Conservation (phyloP, 1,140 invertebrate species). For the Caerostris extrusa region DNA sequence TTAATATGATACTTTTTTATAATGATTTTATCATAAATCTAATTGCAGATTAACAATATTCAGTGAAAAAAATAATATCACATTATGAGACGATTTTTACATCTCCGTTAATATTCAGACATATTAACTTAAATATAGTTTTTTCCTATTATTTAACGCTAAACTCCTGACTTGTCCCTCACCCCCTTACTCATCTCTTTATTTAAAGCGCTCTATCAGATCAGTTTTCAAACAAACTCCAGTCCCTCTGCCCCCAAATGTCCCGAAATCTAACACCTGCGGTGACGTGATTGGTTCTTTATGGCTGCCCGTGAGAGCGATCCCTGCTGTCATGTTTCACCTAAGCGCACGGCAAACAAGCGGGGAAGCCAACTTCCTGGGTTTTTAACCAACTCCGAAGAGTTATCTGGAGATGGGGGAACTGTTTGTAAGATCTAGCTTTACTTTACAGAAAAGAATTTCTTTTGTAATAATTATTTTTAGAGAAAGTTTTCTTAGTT, state of each 20-base stretch:
- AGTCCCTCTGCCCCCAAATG: constrained; percentile 21
- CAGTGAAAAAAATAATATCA: too few relatives aligned
- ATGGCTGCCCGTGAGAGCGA: constrained; percentile 43
- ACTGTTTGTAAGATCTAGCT: neutral
- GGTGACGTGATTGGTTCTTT: constrained; percentile 67
- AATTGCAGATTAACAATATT: too few relatives aligned
- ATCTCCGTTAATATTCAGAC: too few relatives aligned
- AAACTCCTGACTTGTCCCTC: neutral
- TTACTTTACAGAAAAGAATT: too few relatives aligned
- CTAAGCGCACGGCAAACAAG: constrained; percentile 63
- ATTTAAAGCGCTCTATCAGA: neutral
- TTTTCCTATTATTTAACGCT: too few relatives aligned
- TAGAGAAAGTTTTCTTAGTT: too few relatives aligned
- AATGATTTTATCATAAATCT: too few relatives aligned
- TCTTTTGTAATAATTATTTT: too few relatives aligned
- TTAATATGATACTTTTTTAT: too few relatives aligned
- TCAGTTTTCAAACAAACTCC: constrained; percentile 14
- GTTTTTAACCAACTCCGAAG: neutral
- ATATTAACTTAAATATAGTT: too few relatives aligned
- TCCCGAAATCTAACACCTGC: constrained; percentile 58
- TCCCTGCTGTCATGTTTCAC: constrained; percentile 55
- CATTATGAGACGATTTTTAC: too few relatives aligned
- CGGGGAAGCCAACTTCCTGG: constrained; percentile 62
- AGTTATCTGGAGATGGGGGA: constrained; percentile 1
- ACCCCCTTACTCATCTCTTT: neutral